Evolutionary conservation across 2,113 vertebrate species (phyloP).

Genomic region (Nesoenas mayeri): DNA sequence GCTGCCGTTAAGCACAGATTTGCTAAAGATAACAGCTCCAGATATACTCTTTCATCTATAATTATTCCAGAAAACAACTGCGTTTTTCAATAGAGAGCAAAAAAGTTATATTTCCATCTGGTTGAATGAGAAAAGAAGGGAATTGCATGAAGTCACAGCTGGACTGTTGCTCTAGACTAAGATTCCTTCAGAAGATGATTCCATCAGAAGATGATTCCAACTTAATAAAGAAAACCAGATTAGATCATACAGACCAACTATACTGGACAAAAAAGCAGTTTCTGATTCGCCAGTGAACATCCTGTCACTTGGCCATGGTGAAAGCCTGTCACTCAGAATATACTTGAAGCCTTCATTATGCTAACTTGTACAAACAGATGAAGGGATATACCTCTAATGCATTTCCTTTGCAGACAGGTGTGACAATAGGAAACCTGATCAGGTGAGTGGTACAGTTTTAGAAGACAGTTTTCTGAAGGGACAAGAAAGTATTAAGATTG

Average conservation of each 20-base stretch:
- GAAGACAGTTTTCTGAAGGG: constrained; percentile 2
- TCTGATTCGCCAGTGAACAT: background rate
- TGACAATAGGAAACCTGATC: constrained; percentile 56
- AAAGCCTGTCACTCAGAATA: constrained; percentile 2
- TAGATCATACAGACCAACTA: background rate
- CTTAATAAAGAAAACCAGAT: constrained; percentile 23
- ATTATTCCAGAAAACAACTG: background rate
- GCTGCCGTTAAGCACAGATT: background rate
- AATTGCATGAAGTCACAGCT: background rate
- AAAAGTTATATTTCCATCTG: background rate
- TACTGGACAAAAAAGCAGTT: background rate
- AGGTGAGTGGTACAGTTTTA: background rate
- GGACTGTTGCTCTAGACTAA: background rate
- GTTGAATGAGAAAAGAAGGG: background rate
- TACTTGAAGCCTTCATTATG: background rate
- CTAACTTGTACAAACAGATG: constrained; percentile 44
- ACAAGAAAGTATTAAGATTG: constrained; percentile 24
- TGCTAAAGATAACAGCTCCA: background rate
- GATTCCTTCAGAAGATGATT: background rate
- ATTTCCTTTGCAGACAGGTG: constrained; percentile 45
- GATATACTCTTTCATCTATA: background rate
- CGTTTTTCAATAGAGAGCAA: background rate
- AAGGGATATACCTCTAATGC: background rate
- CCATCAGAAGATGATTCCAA: background rate
- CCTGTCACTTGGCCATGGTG: background rate